Base-by-base conservation (phyloP, 2,797 vertebrate genomes). In the Tympanoctomys barrerae region DNA sequence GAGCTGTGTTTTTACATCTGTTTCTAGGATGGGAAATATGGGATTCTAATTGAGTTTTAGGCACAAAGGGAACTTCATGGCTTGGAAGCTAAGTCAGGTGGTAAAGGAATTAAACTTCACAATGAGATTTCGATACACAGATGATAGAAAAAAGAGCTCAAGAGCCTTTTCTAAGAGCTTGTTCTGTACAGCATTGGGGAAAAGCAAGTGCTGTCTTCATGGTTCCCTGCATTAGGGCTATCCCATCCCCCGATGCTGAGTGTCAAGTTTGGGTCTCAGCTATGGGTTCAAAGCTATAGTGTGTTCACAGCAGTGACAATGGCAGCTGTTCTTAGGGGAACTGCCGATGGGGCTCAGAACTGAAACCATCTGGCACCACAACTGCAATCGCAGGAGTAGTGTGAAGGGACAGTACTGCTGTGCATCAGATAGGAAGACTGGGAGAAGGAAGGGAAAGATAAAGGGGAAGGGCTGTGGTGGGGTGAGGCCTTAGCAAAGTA, bases 61-160 rank as follows among this genome's bases (percentile, higher is more conserved):
- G 73, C 98, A 98, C 98, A 98, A 98, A 98, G 96, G 98, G 94
- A 98, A 97, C 89, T 97, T 97, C 82, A 36, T 61, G 97, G 95
- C 97, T 93, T 97, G 97, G 95, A 98, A 98, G 98, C 96, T 92
- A 96, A 98, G 98, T 98, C 98, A 98, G 98, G 98, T 98, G 98
- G 97, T 96, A 87, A 97, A 97, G 94, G 98, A 98, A 98, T 98
- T 98, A 98, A 97, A 98, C 96, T 97, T 97, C 70, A 86, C 98
- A 97, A 81, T 85, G 96, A 94, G 98, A 98, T 98, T 98, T 98
- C 95, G 97, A 96, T 96, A 98, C 97, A 97, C 1, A 86, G 97
- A 98, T 94, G 97, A 97, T 85, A 89, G 98, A 96, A 97, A 95
- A 97, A 97, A 98, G 98, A 57, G 97, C 97, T 98, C 97, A 98